phyloP scores from a whole-genome alignment of 1,140 invertebrate genomes.

The Meloidogyne exigua region DNA sequence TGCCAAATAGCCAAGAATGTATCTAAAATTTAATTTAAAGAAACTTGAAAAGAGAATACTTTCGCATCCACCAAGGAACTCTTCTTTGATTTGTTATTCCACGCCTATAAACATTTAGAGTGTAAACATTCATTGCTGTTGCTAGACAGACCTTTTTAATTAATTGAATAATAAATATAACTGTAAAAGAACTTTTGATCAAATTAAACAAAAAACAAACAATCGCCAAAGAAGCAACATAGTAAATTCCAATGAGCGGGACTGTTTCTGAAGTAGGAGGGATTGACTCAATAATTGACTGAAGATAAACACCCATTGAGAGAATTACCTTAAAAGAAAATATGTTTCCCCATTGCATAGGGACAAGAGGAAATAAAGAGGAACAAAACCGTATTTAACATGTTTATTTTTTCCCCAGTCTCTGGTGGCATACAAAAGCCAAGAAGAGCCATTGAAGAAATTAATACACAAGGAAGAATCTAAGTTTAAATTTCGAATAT shows the following conservation, averaged over 20 bases:
- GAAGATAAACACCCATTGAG: constrained; percentile 85
- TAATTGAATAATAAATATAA: neutral
- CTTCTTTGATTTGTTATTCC: constrained; percentile 68
- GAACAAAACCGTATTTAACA: constrained; percentile 72
- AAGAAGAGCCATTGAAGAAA: constrained; percentile 79
- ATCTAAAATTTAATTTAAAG: constrained; percentile 55
- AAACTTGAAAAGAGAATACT: constrained; percentile 40
- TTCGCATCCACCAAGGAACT: neutral
- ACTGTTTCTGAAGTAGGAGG: constrained; percentile 83
- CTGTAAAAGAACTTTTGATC: too few relatives aligned
- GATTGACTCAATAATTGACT: constrained; percentile 83
- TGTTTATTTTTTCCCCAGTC: constrained; percentile 77
- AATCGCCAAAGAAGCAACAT: constrained; percentile 70
- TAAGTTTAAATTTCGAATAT: constrained; percentile 12
- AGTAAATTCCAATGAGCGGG: constrained; percentile 87
- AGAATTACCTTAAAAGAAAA: constrained; percentile 68
- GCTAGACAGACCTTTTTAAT: constrained; percentile 4
- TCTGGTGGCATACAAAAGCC: constrained; percentile 89
- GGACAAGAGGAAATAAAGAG: neutral
- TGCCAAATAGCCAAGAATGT: constrained; percentile 60
- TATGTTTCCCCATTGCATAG: neutral
- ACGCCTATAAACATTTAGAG: constrained; percentile 80
- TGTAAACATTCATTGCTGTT: constrained; percentile 72
- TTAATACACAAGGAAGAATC: constrained; percentile 78
- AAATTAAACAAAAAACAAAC: too few relatives aligned